Evolutionary conservation across 2,113 vertebrate genomes (phyloP), one percentile per base, ranked within the genome.

Genomic region (Anas platyrhynchos): DNA sequence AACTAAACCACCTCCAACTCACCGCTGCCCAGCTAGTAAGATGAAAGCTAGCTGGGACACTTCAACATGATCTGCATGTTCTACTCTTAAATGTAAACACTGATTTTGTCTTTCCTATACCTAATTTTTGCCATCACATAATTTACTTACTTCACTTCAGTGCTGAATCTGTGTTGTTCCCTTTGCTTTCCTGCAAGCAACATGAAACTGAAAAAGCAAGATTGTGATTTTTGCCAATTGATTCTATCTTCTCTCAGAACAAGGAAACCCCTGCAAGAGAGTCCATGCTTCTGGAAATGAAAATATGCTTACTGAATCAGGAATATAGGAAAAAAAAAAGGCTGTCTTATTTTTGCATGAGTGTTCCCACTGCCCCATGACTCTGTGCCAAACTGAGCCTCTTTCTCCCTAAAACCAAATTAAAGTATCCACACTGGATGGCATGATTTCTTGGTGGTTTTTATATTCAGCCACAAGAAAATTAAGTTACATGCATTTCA

Each of bases 401-500:
- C 62, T 88, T 89, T 94, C 92, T 94, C 84, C n/a, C 43, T 72
- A 75, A 92, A 96, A 88, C 27, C 10, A 89, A 89, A 95, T 91
- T 86, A 93, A 93, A 94, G 50, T 86, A 90, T 79, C 41, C 83
- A 84, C 22, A 7, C 62, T 94, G 73, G 54, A 96, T 96, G 83
- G 88, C 83, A 95, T 68, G 85, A 93, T 72, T 93, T 91, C 93
- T 90, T 82, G 88, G 94, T 91, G 92, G 92, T 89, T 96, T 96
- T 87, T 79, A 73, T 16, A 95, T 78, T 78, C 81, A 92, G 74
- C 96, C 96, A 89, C 86, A 93, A 55, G 50, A 92, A 97, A 97
- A 96, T 95, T 95, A 84, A 93, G 80, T 97, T 96, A 95, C 0
- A 36, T 73, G 69, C 77, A 78, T 91, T 96, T 94, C 59, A 97